These are phyloP conservation scores for Thysanoteuthis rhombus DNA, from an alignment of 2,888 invertebrate species.

Conservation along the genomic window DNA sequence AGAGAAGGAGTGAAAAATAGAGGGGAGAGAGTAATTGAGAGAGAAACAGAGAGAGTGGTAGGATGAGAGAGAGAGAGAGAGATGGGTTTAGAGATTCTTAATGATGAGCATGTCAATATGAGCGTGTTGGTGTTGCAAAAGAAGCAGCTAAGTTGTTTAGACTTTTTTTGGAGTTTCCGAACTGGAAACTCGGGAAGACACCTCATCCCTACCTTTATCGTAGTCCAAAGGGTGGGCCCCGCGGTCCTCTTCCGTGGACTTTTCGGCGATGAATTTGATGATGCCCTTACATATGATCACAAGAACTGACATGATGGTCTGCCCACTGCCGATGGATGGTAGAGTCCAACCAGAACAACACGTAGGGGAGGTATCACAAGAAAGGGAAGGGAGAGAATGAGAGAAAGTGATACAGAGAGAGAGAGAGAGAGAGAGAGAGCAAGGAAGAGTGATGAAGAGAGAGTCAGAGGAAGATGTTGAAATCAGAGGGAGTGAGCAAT, in stretches of 20 bases:
- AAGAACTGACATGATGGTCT: constrained; percentile 26
- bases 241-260: not conserved
- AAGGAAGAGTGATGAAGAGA: not conserved
- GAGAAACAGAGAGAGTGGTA: not conserved
- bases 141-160: not conserved
- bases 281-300: constrained; percentile 28
- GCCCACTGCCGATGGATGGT: constrained; percentile 13
- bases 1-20: too few species aligned
- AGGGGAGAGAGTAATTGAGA: too few species aligned
- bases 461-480: not conserved
- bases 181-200: not conserved
- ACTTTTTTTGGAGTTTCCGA: not conserved
- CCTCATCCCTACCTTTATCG: constrained; percentile 14
- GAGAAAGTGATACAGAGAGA: too few species aligned
- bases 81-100: not conserved
- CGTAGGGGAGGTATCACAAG: not conserved
- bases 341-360: constrained; percentile 24
- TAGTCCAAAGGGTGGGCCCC: not conserved
- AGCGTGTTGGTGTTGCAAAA: not conserved
- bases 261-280: constrained; percentile 23
- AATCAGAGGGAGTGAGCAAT: not conserved
- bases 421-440: not conserved
- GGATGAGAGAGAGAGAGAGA: too few species aligned
- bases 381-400: not conserved
- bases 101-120: not conserved